A percentile compares a stretch with the other conserved stretches of the same genome.
Conservation (phyloP, 2,888 invertebrate species). For the Spisula subtruncata region DNA sequence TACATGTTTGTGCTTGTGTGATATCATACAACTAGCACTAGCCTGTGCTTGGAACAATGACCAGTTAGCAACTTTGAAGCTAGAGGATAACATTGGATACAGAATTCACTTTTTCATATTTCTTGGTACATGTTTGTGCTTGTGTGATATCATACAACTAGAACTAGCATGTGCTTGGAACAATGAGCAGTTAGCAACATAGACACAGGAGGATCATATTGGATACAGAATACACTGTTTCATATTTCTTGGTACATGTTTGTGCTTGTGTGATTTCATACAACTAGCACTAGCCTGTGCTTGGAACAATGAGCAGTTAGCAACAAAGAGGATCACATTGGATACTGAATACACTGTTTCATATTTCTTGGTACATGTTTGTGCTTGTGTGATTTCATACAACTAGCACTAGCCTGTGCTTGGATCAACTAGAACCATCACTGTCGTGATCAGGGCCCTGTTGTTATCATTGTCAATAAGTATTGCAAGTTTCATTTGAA, state of each 20-base stretch:
- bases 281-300: slow-evolving; percentile 57
- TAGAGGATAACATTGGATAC: neutral
- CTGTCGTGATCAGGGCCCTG: too few relatives aligned
- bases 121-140: neutral
- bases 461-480: too few relatives aligned
- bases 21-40: neutral
- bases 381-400: slow-evolving; percentile 33
- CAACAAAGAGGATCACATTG: neutral
- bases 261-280: slow-evolving; percentile 17
- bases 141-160: slow-evolving; percentile 36
- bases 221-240: neutral
- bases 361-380: slow-evolving; percentile 44
- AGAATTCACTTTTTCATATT: neutral
- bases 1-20: neutral
- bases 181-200: slow-evolving; percentile 17
- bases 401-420: slow-evolving; percentile 56
- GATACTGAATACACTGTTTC: slow-evolving; percentile 1
- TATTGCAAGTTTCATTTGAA: too few relatives aligned
- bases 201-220: neutral
- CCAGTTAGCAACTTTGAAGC: neutral
- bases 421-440: slow-evolving; percentile 4
- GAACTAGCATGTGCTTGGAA: slow-evolving; percentile 49
- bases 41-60: neutral
- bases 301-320: slow-evolving; percentile 33
- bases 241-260: slow-evolving; percentile 13